Conservation (phyloP, 1,140 invertebrate species). For the Papilio polyxenes region DNA sequence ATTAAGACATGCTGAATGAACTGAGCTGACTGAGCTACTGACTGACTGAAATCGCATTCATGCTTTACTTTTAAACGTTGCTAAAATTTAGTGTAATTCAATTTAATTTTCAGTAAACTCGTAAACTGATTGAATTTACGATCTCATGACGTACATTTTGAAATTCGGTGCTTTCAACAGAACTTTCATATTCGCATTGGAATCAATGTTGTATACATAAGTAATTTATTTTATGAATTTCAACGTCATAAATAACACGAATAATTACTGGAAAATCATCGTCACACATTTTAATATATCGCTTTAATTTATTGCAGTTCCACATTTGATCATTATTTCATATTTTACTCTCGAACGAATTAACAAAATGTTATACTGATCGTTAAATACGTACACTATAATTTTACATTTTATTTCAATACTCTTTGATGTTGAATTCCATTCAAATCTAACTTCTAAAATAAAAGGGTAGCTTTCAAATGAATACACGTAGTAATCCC, state of each 20-base stretch:
- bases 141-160: not conserved
- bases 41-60: not conserved
- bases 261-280: slow-evolving; percentile 3
- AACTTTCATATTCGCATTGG: not conserved
- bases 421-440: no score
- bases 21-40: no score
- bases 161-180: not conserved
- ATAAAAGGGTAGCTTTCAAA: no score
- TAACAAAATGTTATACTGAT: not conserved
- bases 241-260: not conserved
- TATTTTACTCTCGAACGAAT: not conserved
- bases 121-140: not conserved
- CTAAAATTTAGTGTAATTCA: not conserved
- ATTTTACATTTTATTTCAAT: no score
- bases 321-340: not conserved
- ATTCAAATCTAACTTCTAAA: no score
- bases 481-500: no score
- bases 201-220: not conserved
- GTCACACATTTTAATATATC: slow-evolving; percentile 2
- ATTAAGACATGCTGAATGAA: no score
- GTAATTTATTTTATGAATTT: not conserved
- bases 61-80: not conserved
- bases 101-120: not conserved
- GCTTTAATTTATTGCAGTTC: not conserved
- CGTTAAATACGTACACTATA: no score